Percentiles rank a stretch among this genome's conserved stretches.
These are phyloP conservation scores for Coturnix japonica DNA, from an alignment of 2,113 vertebrate genomes.

Conservation along the genomic window DNA sequence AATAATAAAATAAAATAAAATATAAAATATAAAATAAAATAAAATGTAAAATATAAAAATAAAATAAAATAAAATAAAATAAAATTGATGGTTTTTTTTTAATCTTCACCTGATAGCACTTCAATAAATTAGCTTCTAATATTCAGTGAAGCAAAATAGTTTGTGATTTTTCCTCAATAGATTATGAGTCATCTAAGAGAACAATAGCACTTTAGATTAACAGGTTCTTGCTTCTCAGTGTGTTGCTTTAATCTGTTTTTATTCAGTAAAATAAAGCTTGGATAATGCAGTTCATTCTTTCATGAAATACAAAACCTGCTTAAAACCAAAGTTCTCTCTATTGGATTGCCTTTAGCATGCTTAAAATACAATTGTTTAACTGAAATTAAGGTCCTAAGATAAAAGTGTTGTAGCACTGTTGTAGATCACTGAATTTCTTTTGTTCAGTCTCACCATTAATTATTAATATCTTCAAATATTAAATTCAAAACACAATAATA, in stretches of 20 bases:
- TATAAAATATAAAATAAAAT: conserved; percentile 28
- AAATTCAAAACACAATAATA: background rate
- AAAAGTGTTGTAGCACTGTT: background rate
- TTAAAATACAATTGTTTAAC: background rate
- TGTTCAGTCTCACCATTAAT: background rate
- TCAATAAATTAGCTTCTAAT: conserved; percentile 72
- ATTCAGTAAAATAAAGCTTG: conserved; percentile 40
- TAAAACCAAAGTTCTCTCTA: background rate
- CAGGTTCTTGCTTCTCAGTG: conserved; percentile 35
- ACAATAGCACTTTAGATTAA: conserved; percentile 37
- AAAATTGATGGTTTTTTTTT: conserved; percentile 62
- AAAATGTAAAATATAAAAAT: conserved; percentile 67
- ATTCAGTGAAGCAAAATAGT: conserved; percentile 72
- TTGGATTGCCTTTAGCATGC: background rate
- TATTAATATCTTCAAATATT: background rate
- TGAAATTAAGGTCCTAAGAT: background rate
- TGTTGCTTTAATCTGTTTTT: conserved; percentile 60
- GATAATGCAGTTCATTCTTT: conserved; percentile 41
- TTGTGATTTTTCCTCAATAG: conserved; percentile 65
- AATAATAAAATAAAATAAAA: too few relatives aligned
- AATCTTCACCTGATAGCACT: conserved; percentile 49
- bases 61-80: conserved; percentile 14
- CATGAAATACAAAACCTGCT: background rate
- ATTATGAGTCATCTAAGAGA: conserved; percentile 43
- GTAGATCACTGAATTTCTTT: background rate